These are phyloP conservation scores for Cyrtonyx montezumae DNA, from an alignment of 2,113 vertebrate species.

Conservation along the genomic window DNA sequence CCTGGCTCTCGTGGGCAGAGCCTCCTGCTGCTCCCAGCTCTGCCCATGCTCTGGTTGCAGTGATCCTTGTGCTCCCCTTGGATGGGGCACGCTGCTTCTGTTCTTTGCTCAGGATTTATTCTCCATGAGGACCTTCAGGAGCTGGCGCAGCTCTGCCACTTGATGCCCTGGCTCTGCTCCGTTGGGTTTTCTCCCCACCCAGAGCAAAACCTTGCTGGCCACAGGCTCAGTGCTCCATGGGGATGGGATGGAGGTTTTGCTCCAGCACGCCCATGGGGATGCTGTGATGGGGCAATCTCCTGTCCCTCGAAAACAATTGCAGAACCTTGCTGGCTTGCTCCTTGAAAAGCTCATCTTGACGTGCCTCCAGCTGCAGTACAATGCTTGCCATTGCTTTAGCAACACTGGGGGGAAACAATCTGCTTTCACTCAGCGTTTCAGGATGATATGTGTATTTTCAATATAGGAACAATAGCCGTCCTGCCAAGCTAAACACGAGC, in stretches of 20 bases:
- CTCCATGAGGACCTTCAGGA: background rate
- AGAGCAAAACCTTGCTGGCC: background rate
- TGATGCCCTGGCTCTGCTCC: background rate
- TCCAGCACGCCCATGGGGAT: background rate
- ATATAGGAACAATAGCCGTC: conserved; percentile 5
- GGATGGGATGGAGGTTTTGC: background rate
- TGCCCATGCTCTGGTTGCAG: background rate
- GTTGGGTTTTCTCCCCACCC: background rate
- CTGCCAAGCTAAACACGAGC: conserved; percentile 36
- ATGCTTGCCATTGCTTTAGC: background rate
- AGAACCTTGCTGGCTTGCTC: background rate
- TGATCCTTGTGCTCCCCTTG: background rate
- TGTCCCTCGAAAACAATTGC: background rate
- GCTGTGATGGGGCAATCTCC: background rate
- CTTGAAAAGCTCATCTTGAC: background rate
- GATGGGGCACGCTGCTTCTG: background rate
- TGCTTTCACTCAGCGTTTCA: background rate
- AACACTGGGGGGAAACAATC: background rate
- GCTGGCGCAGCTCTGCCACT: background rate
- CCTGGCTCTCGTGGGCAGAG: background rate
- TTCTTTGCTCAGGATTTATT: background rate
- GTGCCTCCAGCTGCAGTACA: background rate
- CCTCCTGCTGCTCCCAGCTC: background rate
- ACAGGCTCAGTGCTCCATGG: background rate
- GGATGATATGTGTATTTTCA: background rate